Percentiles rank a stretch among this genome's conserved stretches.
phyloP scores from a whole-genome alignment of 1,140 invertebrate genomes.

The Drosophila saltans region DNA sequence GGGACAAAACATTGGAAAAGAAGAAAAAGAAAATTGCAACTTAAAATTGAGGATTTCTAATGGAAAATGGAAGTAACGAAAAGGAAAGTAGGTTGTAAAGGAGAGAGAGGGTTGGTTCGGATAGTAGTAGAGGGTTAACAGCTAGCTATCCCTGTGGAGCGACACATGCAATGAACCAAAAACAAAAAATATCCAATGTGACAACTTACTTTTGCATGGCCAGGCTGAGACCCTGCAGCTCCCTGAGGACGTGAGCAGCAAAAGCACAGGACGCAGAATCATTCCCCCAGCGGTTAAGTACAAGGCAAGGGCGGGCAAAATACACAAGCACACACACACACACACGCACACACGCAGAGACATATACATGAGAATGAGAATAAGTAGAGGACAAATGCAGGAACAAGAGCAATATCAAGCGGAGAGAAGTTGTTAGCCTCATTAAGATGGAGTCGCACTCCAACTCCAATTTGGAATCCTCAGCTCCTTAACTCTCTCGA shows the following conservation, averaged over 20 bases:
- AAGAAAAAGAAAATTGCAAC: constrained; percentile 18
- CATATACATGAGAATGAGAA: not conserved
- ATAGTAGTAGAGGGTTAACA: constrained; percentile 4
- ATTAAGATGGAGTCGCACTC: constrained; percentile 47
- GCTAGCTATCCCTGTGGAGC: constrained; percentile 27
- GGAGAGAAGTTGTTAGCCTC: constrained; percentile 61
- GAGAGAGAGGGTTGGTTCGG: no score
- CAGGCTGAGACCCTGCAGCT: constrained; percentile 71
- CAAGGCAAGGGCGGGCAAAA: constrained; percentile 68
- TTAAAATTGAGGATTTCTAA: constrained; percentile 39
- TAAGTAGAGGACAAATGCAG: constrained; percentile 19
- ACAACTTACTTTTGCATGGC: constrained; percentile 73
- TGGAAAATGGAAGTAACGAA: not conserved
- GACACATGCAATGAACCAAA: constrained; percentile 45
- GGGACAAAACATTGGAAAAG: not conserved
- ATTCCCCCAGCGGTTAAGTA: constrained; percentile 63
- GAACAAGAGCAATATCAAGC: constrained; percentile 23
- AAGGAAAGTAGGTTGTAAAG: not conserved
- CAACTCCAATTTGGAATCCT: constrained; percentile 7
- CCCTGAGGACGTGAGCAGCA: constrained; percentile 50
- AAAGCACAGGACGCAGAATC: constrained; percentile 15
- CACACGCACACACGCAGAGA: constrained; percentile 18
- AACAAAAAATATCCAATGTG: constrained; percentile 57
- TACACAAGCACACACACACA: constrained; percentile 26
- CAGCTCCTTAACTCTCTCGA: constrained; percentile 6